A percentile compares a stretch with the other conserved stretches of the same genome.
phyloP scores from a whole-genome alignment of 2,888 invertebrate genomes.

The Agrypnus murinus region DNA sequence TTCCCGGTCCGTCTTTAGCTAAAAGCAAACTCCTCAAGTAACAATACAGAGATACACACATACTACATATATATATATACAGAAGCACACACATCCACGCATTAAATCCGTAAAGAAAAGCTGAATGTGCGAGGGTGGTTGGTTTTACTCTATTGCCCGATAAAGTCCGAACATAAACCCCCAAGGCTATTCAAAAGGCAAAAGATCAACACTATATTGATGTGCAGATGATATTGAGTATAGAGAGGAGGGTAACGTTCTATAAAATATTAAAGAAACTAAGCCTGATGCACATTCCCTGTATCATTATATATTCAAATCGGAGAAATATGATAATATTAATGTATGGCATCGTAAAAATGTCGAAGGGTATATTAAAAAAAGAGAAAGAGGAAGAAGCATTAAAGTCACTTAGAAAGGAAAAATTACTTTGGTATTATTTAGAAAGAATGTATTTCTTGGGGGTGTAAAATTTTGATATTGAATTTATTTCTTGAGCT shows the following conservation, averaged over 20 bases:
- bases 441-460: too few species aligned
- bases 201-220: constrained; percentile 52
- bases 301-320: constrained; percentile 60
- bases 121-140: constrained; percentile 49
- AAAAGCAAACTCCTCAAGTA: too few species aligned
- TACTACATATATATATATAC: too few species aligned
- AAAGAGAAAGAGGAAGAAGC: background rate
- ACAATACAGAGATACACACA: too few species aligned
- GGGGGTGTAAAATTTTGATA: too few species aligned
- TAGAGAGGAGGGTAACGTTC: constrained; percentile 34
- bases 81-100: constrained; percentile 32
- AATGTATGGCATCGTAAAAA: constrained; percentile 62
- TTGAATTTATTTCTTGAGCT: too few species aligned
- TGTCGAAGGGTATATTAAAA: constrained; percentile 53
- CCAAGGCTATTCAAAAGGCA: constrained; percentile 41
- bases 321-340: constrained; percentile 62
- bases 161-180: constrained; percentile 52
- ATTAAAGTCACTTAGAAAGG: too few species aligned
- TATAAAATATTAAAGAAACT: constrained; percentile 54
- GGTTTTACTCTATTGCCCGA: constrained; percentile 48
- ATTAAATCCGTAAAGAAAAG: constrained; percentile 47
- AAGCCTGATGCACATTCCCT: constrained; percentile 57
- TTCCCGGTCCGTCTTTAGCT: too few species aligned
- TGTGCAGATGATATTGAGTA: constrained; percentile 48
- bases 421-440: too few species aligned